phyloP scores from a whole-genome alignment of 1,140 invertebrate species.

The Diorhabda sublineata region DNA sequence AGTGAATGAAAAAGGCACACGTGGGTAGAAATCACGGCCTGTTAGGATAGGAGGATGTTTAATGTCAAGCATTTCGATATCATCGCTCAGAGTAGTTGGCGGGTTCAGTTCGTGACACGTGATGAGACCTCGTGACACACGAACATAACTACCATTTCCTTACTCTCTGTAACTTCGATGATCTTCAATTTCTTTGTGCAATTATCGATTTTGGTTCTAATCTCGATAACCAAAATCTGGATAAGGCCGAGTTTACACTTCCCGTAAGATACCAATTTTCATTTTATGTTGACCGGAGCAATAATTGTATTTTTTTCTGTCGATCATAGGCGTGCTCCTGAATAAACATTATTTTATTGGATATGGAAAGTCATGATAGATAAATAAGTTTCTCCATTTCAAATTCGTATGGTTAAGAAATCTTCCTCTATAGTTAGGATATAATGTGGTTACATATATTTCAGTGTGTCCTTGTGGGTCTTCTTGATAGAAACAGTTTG shows the following conservation, averaged over 20 bases:
- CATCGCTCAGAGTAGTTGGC: background rate
- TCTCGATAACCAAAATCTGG: background rate
- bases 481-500: too few species aligned
- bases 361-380: too few species aligned
- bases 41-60: conserved; percentile 2
- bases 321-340: too few species aligned
- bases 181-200: background rate
- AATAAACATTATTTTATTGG: too few species aligned
- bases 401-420: too few species aligned
- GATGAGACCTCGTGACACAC: conserved; percentile 1
- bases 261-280: background rate
- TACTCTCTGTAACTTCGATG: conserved; percentile 1
- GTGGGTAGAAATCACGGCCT: conserved; percentile 1
- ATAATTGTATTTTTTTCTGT: too few species aligned
- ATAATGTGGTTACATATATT: too few species aligned
- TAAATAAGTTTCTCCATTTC: too few species aligned
- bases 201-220: background rate
- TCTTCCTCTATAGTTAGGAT: too few species aligned
- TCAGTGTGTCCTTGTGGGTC: too few species aligned
- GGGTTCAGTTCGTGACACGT: background rate
- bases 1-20: background rate
- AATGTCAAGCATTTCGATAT: conserved; percentile 2
- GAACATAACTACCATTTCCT: conserved; percentile 1
- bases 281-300: too few species aligned
- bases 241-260: conserved; percentile 2